phyloP scores from a whole-genome alignment of 2,888 invertebrate genomes.

The Dynastes tityus region DNA sequence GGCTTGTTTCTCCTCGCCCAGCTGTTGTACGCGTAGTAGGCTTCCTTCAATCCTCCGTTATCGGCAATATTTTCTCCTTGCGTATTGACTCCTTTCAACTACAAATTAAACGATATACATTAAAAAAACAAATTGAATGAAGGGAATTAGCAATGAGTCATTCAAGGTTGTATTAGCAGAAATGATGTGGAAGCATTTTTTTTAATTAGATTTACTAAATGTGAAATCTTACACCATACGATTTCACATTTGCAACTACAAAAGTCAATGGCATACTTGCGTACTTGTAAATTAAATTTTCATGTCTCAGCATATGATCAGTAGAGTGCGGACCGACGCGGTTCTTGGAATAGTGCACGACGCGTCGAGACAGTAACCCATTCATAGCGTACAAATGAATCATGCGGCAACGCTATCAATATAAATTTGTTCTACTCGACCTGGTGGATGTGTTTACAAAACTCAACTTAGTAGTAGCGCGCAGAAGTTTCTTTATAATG shows the following conservation, averaged over 20 bases:
- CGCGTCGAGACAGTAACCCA: too few species aligned
- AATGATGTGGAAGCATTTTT: conserved; percentile 25
- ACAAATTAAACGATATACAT: conserved; percentile 58
- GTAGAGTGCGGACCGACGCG: too few species aligned
- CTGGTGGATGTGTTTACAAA: too few species aligned
- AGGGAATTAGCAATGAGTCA: not conserved
- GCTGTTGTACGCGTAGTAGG: conserved; percentile 86
- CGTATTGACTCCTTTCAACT: conserved; percentile 93
- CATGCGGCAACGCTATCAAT: too few species aligned
- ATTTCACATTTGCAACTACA: not conserved
- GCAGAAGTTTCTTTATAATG: too few species aligned
- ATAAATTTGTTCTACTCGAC: too few species aligned
- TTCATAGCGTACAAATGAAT: too few species aligned
- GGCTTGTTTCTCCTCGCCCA: conserved; percentile 80
- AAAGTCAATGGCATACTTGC: too few species aligned
- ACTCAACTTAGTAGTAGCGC: too few species aligned
- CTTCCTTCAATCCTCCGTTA: conserved; percentile 93
- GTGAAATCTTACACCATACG: not conserved
- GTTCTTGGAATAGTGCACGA: too few species aligned
- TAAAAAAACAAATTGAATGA: not conserved
- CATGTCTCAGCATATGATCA: not conserved
- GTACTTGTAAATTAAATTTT: not conserved
- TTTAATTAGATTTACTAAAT: not conserved
- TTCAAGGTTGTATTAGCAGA: not conserved
- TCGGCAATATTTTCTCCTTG: conserved; percentile 97